Evolutionary conservation across 2,797 vertebrate species (phyloP).

Genomic region (Threskiornis aethiopicus): DNA sequence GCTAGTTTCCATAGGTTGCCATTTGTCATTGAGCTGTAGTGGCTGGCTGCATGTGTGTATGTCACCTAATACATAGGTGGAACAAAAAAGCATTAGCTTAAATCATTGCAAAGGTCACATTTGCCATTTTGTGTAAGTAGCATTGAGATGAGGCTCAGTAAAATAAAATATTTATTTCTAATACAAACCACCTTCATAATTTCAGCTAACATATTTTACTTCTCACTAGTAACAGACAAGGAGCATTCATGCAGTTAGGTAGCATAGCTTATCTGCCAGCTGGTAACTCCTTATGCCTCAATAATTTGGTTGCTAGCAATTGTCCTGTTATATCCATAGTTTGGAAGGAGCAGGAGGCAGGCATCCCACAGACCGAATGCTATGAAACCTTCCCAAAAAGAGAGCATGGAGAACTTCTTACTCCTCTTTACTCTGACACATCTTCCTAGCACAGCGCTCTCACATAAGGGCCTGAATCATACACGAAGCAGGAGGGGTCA

Average conservation of each 20-base stretch:
- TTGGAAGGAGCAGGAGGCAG: background rate
- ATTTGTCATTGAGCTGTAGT: background rate
- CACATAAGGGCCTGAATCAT: background rate
- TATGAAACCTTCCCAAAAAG: background rate
- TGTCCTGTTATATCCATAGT: background rate
- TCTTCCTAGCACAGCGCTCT: background rate
- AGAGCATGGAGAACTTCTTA: background rate
- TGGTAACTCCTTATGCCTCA: background rate
- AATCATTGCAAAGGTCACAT: background rate
- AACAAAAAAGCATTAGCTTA: background rate
- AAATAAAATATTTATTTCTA: conserved; percentile 3
- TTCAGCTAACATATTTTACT: background rate
- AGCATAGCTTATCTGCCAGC: background rate
- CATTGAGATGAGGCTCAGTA: background rate
- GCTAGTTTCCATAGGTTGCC: background rate
- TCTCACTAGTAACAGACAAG: background rate
- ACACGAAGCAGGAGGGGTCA: background rate
- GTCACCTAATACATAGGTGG: background rate
- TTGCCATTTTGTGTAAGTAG: background rate
- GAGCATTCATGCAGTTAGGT: background rate
- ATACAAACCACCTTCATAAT: background rate
- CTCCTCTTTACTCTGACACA: background rate
- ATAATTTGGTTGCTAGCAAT: background rate
- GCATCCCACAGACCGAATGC: background rate
- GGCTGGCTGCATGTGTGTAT: background rate